Percentiles rank a stretch among this genome's conserved stretches.
Conservation (phyloP, 23 tunicate species). For the Ascidia mentula region DNA sequence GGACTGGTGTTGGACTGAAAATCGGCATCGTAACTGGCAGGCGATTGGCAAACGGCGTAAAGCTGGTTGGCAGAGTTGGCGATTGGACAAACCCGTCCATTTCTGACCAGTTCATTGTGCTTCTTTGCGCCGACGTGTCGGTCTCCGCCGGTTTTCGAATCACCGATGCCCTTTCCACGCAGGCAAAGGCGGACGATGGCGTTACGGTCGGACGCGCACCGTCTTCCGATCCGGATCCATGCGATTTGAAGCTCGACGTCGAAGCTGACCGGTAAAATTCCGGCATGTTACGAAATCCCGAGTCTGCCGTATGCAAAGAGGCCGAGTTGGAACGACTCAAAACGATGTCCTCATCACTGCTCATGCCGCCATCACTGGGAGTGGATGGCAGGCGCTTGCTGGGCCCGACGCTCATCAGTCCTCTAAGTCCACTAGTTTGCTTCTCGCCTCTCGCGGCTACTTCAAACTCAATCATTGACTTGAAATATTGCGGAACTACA, state of each 20-base stretch:
- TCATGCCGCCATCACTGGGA: not conserved
- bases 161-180: not conserved
- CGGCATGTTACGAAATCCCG: not conserved
- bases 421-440: not conserved
- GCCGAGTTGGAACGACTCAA: not conserved
- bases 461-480: not conserved
- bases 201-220: not conserved
- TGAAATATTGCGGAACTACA: not conserved
- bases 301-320: not conserved
- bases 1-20: not conserved
- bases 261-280: slow-evolving; percentile 5
- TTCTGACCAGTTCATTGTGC: not conserved
- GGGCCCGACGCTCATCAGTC: not conserved
- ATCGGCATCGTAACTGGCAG: not conserved
- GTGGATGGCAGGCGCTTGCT: slow-evolving; percentile 2
- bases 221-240: not conserved
- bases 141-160: not conserved
- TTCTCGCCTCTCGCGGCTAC: not conserved
- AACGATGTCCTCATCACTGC: not conserved
- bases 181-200: not conserved
- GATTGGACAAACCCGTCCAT: not conserved
- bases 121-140: not conserved
- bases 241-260: not conserved
- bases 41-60: not conserved
- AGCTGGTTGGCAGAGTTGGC: not conserved